Base-by-base conservation (phyloP, 2,888 invertebrate species). In the Ophion obscuratus region DNA sequence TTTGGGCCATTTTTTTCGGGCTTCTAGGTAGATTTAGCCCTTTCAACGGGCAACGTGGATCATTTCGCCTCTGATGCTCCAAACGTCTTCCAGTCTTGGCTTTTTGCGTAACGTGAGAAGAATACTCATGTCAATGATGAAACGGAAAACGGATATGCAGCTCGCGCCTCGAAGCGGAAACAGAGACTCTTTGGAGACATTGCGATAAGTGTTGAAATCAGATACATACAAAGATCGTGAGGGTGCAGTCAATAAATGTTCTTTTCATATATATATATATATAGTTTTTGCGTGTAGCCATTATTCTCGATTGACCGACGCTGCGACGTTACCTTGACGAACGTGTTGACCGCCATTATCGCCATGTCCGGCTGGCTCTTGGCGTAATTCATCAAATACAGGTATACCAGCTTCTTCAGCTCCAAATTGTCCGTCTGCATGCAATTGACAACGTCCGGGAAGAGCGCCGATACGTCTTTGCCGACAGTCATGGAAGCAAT, bases 401-500 rank as follows among this genome's bases (percentile, higher is more conserved):
- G 95, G 94, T 99, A 99, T 1, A 99, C 99, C 74, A 99, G 95
- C 93, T 99, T 99, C 95, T 99, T 99, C 90, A 99, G 95, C 94
- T 99, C 99, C 93, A 99, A 95, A 95, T 99, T 99, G 94, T 99
- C 99, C 0, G 99, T 99, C 95, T 99, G 99, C 99, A 99, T 99
- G 94, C 99, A 99, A 95, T 99, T 99, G 44, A 99, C 99, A 1
- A 99, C 99, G 94, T 99, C 99, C 0, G 99, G 99, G 94, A 99
- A 99, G 20, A 99, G 95, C 1, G 99, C 99, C 0, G 98, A 98
- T 0, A 99, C 99, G 96, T 99, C 99, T 95, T 99, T 99, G 77
- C 99, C 99, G 31, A 99, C 99, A 7, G 99, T 99, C 99, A 99
- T 99, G 87, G 99, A 99, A 36, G 99, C 99, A 93, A 99, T 99